A percentile compares a stretch with the other conserved stretches of the same genome.
phyloP scores from a whole-genome alignment of 2,888 invertebrate species.

The Agrotis puta region DNA sequence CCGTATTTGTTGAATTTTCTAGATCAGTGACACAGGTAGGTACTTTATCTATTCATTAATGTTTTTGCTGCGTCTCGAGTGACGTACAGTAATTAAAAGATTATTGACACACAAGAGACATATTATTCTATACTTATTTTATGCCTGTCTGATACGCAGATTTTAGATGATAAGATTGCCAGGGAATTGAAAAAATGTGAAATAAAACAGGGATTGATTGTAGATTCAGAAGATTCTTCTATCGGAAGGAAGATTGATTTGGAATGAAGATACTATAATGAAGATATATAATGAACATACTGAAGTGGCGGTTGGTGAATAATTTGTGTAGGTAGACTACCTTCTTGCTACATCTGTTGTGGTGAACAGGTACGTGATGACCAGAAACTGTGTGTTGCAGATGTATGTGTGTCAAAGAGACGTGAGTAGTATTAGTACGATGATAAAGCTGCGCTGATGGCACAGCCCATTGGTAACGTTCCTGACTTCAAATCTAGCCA shows the following conservation, averaged over 20 bases:
- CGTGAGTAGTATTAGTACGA: not conserved
- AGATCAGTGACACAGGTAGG: constrained; percentile 9
- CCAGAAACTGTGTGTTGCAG: not conserved
- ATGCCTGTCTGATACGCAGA: constrained; percentile 1
- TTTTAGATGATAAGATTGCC: not conserved
- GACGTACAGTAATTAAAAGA: constrained; percentile 4
- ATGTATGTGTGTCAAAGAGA: not conserved
- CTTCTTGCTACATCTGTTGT: not conserved
- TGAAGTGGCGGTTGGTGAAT: not conserved
- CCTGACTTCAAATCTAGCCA: too few species aligned
- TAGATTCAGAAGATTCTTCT: not conserved
- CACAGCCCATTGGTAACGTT: too few species aligned
- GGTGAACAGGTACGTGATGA: not conserved
- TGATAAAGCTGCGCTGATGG: not conserved
- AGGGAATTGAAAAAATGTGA: not conserved
- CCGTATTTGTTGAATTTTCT: constrained; percentile 25
- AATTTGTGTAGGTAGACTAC: not conserved
- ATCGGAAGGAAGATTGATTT: constrained; percentile 1
- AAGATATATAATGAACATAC: too few species aligned
- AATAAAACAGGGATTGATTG: not conserved
- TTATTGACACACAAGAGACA: not conserved
- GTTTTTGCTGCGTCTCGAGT: constrained; percentile 1
- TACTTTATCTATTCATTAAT: constrained; percentile 18
- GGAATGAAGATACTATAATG: not conserved
- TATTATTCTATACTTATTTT: not conserved